Base-by-base conservation (phyloP, 2,888 invertebrate species). In the Agriopis marginaria region DNA sequence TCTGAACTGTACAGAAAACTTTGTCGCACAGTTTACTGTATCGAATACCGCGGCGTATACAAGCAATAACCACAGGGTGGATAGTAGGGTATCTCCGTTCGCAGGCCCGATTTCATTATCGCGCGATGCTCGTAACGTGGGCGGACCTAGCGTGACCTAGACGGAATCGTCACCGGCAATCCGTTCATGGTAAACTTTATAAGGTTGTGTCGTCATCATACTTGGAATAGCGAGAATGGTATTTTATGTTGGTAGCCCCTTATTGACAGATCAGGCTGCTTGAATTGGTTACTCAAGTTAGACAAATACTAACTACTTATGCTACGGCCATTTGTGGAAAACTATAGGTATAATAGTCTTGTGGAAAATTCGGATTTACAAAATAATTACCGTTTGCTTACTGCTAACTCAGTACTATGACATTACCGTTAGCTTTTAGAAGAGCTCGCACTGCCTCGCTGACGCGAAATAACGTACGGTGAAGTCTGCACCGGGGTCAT, bases 391-490 rank as follows among this genome's bases (percentile, higher is more conserved):
- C 45, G 45, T 58, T 63, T 14, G 11, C 54, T 70, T 61, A 68
- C 65, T 60, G 49, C 64, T 54, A 45, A 14, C 40, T n/a, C 11
- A 12, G 40, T 53, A 65, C 68, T 59, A 55, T 66, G 64, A 51
- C 71, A 64, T 75, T 86, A 86, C 90, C 88, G 90, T 90, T 90
- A 89, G 74, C 76, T 82, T 83, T 86, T 84, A 84, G 83, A 85
- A 86, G 79, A 82, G 82, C 82, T 84, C 78, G 79, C 82, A 77
- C 77, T 81, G 82, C 78, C 77, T 80, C 80, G 81, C 71, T 80
- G 77, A 75, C 72, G 80, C 82, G 79, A 83, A 86, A 85, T 85
- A 82, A 74, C 77, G 75, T 59, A 44, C 70, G 59, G 54, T 65
- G 32, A 77, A 76, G 75, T 76, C 67, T 77, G 79, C 77, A 75